Base-by-base conservation (phyloP, 2,888 invertebrate genomes). In the Tetragonula carbonaria region DNA sequence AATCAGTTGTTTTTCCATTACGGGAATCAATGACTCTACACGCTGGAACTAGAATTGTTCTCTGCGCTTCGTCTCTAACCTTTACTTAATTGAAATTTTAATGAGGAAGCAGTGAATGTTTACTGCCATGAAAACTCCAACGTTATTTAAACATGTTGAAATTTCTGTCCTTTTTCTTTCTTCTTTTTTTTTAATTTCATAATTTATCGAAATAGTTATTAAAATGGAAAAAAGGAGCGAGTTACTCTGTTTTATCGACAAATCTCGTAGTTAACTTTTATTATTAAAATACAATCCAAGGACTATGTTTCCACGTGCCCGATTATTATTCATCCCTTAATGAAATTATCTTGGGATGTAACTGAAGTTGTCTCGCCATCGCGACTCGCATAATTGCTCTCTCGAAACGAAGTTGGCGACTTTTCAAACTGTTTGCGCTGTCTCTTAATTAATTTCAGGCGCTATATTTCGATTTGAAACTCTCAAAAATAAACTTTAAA, bases 281-380 rank as follows among this genome's bases (percentile, higher is more conserved):
- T n/a, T 53, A 53, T 74, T 79, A 67, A 68, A 14, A 62, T 55
- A 63, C 53, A 28, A 55, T 38, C 53, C 45, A 63, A 33, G 16
- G n/a, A 63, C 59, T 74, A 75, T 62, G n/a, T 77, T 62, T 65
- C 45, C n/a, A 18, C 70, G 8, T 50, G 14, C 2, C 65, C 59
- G 50, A 71, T 79, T 82, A 74, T 82, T 78, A 74, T 78, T 63
- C 70, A 65, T 57, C 50, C 23, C 62, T 23, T n/a, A 70, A 82
- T 51, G 65, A 71, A 71, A 65, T 28, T 55, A 8, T 13, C 21
- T 65, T 57, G 33, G 45, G 57, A n/a, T 57, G 13, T 38, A 79
- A 45, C 8, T 16, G 8, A 71, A 71, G 71, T 71, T 57, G 28
- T 16, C n/a, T 23, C 28, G 57, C 63, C 55, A 18, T 50, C 28